These are phyloP conservation scores for Cataglyphis hispanica DNA, from an alignment of 1,140 invertebrate species.

Conservation along the genomic window DNA sequence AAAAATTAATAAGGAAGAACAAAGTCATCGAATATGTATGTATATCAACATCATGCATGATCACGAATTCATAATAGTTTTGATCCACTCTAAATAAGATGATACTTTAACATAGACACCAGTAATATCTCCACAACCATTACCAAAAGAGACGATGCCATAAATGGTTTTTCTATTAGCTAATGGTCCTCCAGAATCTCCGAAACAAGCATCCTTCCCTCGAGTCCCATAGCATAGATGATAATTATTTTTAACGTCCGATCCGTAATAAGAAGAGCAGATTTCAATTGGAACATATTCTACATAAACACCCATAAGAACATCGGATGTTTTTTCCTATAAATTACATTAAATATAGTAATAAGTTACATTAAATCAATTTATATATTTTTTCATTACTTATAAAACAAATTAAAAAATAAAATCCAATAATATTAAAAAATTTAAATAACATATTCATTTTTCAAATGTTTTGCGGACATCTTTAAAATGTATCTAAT, in stretches of 20 bases:
- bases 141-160: constrained; percentile 77
- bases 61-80: constrained; percentile 59
- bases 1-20: not conserved
- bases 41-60: not conserved
- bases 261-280: constrained; percentile 58
- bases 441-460: not conserved
- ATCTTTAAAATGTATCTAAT: not conserved
- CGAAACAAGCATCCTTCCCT: constrained; percentile 72
- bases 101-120: constrained; percentile 73
- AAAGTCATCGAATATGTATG: not conserved
- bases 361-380: not conserved
- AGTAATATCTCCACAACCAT: constrained; percentile 56
- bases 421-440: not conserved
- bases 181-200: constrained; percentile 78
- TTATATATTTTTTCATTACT: not conserved
- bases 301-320: constrained; percentile 62
- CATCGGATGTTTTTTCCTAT: constrained; percentile 1
- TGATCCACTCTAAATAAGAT: constrained; percentile 72
- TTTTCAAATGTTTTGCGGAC: constrained; percentile 7
- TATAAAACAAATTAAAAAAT: not conserved
- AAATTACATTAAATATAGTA: too few species aligned
- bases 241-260: constrained; percentile 54
- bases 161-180: constrained; percentile 66
- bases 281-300: constrained; percentile 41
- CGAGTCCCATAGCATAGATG: constrained; percentile 75